These are phyloP conservation scores for Mercenaria mercenaria DNA, from an alignment of 1,140 invertebrate species.

Conservation along the genomic window DNA sequence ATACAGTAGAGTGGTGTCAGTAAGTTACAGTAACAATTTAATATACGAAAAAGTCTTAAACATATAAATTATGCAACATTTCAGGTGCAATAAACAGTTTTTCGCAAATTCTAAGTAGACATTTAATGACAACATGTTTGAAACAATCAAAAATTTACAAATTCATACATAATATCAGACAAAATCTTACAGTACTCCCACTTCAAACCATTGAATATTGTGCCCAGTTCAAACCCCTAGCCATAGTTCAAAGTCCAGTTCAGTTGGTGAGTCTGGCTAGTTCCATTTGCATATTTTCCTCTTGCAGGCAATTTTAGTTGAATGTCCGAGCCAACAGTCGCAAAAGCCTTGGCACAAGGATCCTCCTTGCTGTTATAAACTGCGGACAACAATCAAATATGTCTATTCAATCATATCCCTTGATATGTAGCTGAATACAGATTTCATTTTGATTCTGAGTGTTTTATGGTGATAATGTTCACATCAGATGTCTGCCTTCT, in stretches of 20 bases:
- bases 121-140: too few species aligned
- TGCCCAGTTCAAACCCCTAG: neutral
- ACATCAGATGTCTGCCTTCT: neutral
- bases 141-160: too few species aligned
- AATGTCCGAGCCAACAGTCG: neutral
- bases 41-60: too few species aligned
- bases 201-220: conserved; percentile 6
- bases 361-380: conserved; percentile 4
- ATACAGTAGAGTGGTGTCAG: too few species aligned
- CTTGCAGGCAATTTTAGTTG: neutral
- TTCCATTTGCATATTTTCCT: too few species aligned
- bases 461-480: neutral
- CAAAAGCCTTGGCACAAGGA: neutral
- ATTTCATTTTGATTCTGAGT: neutral
- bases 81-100: too few species aligned
- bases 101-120: too few species aligned
- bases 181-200: neutral
- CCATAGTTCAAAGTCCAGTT: neutral
- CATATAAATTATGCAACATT: too few species aligned
- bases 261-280: too few species aligned
- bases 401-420: neutral
- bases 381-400: conserved; percentile 40
- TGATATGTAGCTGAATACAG: neutral
- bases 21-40: too few species aligned
- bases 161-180: neutral